A percentile compares a stretch with the other conserved stretches of the same genome.
Conservation (phyloP, 2,797 vertebrate species). For the Erithacus rubecula region DNA sequence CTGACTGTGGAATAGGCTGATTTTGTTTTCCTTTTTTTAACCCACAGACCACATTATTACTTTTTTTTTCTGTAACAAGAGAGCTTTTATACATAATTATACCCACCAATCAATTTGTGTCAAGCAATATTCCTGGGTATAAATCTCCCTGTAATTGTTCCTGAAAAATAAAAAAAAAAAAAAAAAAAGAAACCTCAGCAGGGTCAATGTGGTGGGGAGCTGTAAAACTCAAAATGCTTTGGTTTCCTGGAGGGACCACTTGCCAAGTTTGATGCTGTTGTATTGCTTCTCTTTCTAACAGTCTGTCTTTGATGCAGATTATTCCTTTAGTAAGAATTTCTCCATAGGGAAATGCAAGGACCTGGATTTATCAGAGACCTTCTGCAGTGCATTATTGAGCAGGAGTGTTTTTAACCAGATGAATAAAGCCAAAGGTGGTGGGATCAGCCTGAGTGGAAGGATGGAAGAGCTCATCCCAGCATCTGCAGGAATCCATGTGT, state of each 20-base stretch:
- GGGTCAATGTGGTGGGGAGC: neutral
- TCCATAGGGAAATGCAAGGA: neutral
- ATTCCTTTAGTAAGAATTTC: neutral
- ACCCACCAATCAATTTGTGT: neutral
- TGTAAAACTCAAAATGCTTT: neutral
- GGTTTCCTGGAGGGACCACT: neutral
- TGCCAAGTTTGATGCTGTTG: neutral
- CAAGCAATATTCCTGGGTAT: constrained; percentile 3
- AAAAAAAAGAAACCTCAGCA: neutral
- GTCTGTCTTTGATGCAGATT: neutral
- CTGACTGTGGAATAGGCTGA: neutral
- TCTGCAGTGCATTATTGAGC: neutral
- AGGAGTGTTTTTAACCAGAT: neutral
- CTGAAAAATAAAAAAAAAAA: neutral
- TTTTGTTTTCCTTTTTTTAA: constrained; percentile 26
- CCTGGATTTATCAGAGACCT: neutral
- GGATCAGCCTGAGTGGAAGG: neutral
- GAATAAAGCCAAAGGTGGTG: neutral
- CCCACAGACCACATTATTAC: neutral
- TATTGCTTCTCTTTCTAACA: neutral
- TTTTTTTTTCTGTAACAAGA: neutral
- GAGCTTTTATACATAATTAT: constrained; percentile 34
- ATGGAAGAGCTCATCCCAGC: neutral
- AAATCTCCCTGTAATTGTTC: constrained; percentile 6
- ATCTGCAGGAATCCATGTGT: neutral